Percentiles rank a stretch among this genome's conserved stretches.
Evolutionary conservation across 2,888 invertebrate species (phyloP).

Genomic region (Hyppa rectilinea): DNA sequence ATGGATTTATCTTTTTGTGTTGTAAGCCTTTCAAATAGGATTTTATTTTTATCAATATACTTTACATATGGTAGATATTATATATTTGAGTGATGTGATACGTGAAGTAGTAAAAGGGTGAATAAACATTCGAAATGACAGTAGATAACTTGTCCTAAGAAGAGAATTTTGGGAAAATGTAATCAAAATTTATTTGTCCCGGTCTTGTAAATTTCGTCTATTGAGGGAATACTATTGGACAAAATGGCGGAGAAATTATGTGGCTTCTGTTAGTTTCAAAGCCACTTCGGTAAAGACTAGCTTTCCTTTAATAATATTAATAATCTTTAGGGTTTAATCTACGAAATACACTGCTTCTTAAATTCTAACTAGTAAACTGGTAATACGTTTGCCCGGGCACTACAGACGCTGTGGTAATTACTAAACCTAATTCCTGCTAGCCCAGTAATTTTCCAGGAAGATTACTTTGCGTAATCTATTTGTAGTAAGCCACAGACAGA

Average conservation of each 20-base stretch:
- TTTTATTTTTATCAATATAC: background rate
- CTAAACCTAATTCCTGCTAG: conserved; percentile 36
- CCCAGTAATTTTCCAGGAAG: conserved; percentile 20
- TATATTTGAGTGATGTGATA: background rate
- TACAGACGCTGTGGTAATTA: conserved; percentile 28
- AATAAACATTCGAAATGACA: background rate
- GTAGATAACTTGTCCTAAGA: conserved; percentile 26
- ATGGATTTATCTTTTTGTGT: conserved; percentile 32
- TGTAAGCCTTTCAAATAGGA: background rate
- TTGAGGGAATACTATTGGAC: conserved; percentile 25
- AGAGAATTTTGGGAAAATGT: conserved; percentile 31
- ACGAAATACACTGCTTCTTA: background rate
- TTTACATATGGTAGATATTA: background rate
- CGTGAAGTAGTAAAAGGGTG: background rate
- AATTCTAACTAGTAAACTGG: conserved; percentile 13
- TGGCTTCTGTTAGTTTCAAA: background rate
- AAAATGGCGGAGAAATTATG: conserved; percentile 3
- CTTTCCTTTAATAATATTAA: background rate
- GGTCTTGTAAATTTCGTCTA: conserved; percentile 31
- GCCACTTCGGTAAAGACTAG: background rate
- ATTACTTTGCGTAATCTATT: conserved; percentile 13
- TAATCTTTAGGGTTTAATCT: background rate
- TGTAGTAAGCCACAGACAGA: conserved; percentile 13
- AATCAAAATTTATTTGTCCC: conserved; percentile 55
- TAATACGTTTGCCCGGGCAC: conserved; percentile 1